A percentile compares a stretch with the other conserved stretches of the same genome.
These are phyloP conservation scores for Empidonax traillii DNA, from an alignment of 2,113 vertebrate genomes.

Conservation along the genomic window DNA sequence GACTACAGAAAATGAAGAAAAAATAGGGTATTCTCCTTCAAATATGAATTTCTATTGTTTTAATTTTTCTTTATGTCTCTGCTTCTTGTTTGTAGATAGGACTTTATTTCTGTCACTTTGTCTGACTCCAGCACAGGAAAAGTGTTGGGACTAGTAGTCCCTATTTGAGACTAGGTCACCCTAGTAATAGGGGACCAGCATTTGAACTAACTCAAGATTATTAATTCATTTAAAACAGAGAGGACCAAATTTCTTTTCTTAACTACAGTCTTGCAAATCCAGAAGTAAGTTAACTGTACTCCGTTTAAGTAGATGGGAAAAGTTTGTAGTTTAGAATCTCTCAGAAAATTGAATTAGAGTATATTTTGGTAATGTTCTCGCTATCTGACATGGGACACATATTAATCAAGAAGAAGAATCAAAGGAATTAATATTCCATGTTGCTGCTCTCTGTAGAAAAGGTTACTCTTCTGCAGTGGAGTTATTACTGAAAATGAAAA, in stretches of 20 bases:
- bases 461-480: not conserved
- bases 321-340: not conserved
- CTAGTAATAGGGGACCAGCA: not conserved
- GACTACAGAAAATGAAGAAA: not conserved
- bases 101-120: not conserved
- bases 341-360: not conserved
- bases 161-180: no score
- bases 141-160: no score
- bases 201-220: not conserved
- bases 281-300: not conserved
- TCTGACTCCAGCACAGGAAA: not conserved
- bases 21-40: not conserved
- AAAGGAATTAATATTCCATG: slow-evolving; percentile 1
- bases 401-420: not conserved
- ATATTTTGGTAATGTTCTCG: not conserved
- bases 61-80: not conserved
- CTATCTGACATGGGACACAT: not conserved
- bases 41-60: not conserved
- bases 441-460: not conserved
- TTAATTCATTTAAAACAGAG: not conserved
- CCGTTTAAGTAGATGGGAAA: not conserved
- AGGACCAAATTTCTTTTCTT: not conserved
- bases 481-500: not conserved
- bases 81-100: not conserved
- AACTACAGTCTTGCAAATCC: not conserved